Evolutionary conservation across 2,888 invertebrate genomes (phyloP).

Genomic region (Adela reaumurella): DNA sequence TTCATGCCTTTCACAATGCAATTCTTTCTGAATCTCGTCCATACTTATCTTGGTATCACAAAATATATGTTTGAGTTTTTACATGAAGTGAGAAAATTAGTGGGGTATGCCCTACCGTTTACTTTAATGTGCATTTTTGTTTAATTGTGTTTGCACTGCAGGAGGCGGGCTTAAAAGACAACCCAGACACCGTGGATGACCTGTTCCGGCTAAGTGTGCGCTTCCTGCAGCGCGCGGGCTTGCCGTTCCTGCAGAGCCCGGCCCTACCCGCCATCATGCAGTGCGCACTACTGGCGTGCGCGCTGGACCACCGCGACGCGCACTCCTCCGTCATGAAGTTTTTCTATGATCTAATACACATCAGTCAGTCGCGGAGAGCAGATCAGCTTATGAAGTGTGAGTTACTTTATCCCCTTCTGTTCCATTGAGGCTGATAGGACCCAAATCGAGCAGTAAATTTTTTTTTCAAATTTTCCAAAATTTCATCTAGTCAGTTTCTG

Average conservation of each 20-base stretch:
- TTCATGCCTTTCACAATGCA: too few relatives aligned
- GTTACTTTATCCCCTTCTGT: too few relatives aligned
- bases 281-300: slow-evolving; percentile 77
- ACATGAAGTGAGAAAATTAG: too few relatives aligned
- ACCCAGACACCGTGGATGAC: slow-evolving; percentile 98
- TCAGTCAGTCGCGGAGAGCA: background rate
- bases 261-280: slow-evolving; percentile 73
- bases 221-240: slow-evolving; percentile 84
- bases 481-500: too few relatives aligned
- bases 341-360: slow-evolving; percentile 67
- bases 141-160: slow-evolving; percentile 20
- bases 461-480: too few relatives aligned
- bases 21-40: too few relatives aligned
- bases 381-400: slow-evolving; percentile 11
- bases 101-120: too few relatives aligned
- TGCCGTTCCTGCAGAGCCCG: slow-evolving; percentile 74
- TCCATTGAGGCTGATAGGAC: too few relatives aligned
- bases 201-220: slow-evolving; percentile 82
- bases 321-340: slow-evolving; percentile 97
- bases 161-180: slow-evolving; percentile 76
- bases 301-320: slow-evolving; percentile 91
- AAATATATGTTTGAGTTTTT: too few relatives aligned
- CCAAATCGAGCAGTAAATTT: slow-evolving; percentile 26
- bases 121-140: too few relatives aligned
- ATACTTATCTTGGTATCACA: too few relatives aligned